Base-by-base conservation (phyloP, 2,113 vertebrate species). In the Anhinga rufa region DNA sequence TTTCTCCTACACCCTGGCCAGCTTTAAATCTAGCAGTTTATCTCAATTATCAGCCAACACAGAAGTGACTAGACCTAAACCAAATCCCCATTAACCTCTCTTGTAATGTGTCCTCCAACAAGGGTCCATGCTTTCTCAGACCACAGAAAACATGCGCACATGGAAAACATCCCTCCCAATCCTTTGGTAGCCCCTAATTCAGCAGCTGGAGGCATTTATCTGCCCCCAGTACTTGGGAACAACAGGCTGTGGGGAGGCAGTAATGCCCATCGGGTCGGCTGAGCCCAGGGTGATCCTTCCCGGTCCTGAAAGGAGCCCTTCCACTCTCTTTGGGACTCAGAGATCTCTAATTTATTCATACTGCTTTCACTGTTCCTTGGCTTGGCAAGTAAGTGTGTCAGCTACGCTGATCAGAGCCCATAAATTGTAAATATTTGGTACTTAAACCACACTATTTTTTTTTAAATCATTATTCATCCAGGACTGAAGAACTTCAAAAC, bases 31-130 rank as follows among this genome's bases (percentile, higher is more conserved):
- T 62, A 72, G 82, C 93, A 93, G 78, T 97, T 98, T 93, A 82
- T 98, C 95, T 97, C 91, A 82, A 91, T 97, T 98, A 97, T 87
- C 88, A 96, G 91, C 88, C 77, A 88, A 48, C 91, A 82, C 4
- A 31, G 96, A 94, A 93, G 61, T 75, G 91, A 86, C 69, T 57
- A 82, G 86, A 90, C 70, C 55, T 84, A 49, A 97, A 97, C 72
- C 94, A 92, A 97, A 94, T 87, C 86, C 72, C 61, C 75, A 77
- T 97, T 97, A 97, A 86, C 86, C 82, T 96, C 79, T 38, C 29
- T 51, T 80, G 85, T 31, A 66, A 89, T 32, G 36, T 46, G 29
- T 90, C 96, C 86, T 89, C 86, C 90, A 91, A 34, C 22, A 66
- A 44, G 12, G 58, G 71, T 65, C 77, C 94, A 61, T 9, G 61